Evolutionary conservation across 2,113 vertebrate species (phyloP), one percentile per base, ranked within the genome.

Genomic region (Canis aureus): DNA sequence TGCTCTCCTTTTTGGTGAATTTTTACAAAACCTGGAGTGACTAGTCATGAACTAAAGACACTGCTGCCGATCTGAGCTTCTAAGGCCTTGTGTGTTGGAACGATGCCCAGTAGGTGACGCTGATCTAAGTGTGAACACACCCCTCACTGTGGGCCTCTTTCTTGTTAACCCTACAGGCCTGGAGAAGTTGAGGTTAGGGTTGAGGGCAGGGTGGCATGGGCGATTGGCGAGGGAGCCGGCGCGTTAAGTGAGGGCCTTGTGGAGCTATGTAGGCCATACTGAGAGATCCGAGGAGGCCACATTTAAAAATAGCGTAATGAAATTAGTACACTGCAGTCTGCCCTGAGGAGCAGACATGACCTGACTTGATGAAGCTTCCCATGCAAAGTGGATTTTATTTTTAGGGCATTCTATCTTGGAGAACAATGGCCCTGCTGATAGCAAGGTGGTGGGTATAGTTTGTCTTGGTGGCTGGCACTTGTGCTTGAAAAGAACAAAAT

Each of bases 301-400:
- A 87, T 97, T 98, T 99, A 99, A 99, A 99, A 99, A 99, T 98
- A 99, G 98, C 98, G 97, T 97, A 98, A 98, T 98, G 98, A 99
- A 99, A 99, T 99, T 98, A 99, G 98, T 98, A 98, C 98, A 98
- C 95, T 95, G 79, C 97, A 95, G 97, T 98, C 98, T 98, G 98
- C 97, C 98, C 98, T 92, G 97, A 32, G 91, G 98, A 98, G 95
- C 97, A 98, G 98, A 97, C 98, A 98, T 96, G 98, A 99, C 98
- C 98, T 98, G 98, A 98, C 98, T 98, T 98, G 98, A 99, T 98
- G 98, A 99, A 98, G 95, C 97, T 98, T 97, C 97, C 96, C 95
- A 71, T 82, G 97, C 91, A 98, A 98, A 98, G 98, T 97, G 97
- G 97, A 98, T 98, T 99, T 99, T 99, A 98, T 98, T 99, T 99